Conservation (phyloP, 2,888 invertebrate genomes). For the Hoplodrina ambigua region DNA sequence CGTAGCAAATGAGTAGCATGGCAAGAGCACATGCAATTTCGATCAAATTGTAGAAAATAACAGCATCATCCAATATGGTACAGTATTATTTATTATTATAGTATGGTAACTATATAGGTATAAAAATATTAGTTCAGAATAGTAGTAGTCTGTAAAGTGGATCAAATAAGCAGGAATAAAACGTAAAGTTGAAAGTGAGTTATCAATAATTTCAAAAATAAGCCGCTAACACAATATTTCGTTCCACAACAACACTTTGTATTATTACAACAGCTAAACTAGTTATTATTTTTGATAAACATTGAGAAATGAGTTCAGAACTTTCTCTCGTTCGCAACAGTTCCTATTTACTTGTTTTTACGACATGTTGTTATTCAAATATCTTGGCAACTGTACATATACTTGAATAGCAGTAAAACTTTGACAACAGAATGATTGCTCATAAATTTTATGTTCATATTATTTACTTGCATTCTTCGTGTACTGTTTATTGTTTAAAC, state of each 20-base stretch:
- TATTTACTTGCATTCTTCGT: constrained; percentile 58
- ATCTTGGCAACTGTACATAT: constrained; percentile 56
- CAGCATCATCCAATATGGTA: no score
- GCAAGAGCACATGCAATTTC: neutral
- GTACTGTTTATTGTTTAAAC: constrained; percentile 30
- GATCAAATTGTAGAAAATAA: neutral
- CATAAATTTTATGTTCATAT: constrained; percentile 62
- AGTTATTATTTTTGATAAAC: constrained; percentile 52
- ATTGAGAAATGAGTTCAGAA: constrained; percentile 52
- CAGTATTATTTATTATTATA: no score
- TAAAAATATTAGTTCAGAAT: neutral
- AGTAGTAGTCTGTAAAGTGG: neutral
- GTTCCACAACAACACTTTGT: constrained; percentile 5
- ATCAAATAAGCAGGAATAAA: neutral
- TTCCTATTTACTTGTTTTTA: constrained; percentile 59
- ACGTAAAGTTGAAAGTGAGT: constrained; percentile 14
- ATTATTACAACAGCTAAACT: constrained; percentile 22
- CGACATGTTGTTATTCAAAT: constrained; percentile 65
- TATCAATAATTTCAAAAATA: constrained; percentile 18
- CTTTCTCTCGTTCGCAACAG: constrained; percentile 37
- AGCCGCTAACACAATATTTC: constrained; percentile 17
- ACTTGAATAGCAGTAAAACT: constrained; percentile 53
- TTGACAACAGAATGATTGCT: constrained; percentile 61
- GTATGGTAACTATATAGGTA: no score
- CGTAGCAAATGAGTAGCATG: constrained; percentile 11